A percentile compares a stretch with the other conserved stretches of the same genome.
Conservation (phyloP, 2,113 vertebrate genomes). For the Ariopsis seemanni region DNA sequence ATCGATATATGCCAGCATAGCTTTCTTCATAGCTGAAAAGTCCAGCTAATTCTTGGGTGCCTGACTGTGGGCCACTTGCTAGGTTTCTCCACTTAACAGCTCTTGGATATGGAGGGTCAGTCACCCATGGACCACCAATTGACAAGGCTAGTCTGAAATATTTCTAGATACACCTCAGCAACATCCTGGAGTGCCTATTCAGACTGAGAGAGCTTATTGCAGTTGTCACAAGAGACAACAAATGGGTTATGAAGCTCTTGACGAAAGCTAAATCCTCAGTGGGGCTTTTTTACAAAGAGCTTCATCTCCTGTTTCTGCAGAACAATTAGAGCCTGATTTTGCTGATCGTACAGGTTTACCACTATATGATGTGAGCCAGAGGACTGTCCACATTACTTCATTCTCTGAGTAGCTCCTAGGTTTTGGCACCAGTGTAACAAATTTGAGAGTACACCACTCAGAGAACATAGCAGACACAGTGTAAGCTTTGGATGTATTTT, state of each 20-base stretch:
- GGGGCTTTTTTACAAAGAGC: not conserved
- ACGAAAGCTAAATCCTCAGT: not conserved
- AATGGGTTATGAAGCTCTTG: not conserved
- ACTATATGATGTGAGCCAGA: not conserved
- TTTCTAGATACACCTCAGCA: not conserved
- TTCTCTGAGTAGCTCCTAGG: not conserved
- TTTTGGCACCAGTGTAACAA: not conserved
- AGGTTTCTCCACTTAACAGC: not conserved
- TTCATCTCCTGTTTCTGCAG: not conserved
- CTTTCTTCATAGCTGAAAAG: too few species aligned
- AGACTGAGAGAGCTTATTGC: not conserved
- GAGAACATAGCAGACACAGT: not conserved
- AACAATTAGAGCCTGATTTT: not conserved
- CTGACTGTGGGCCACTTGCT: too few species aligned
- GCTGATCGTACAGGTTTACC: constrained; percentile 3
- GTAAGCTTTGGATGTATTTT: not conserved
- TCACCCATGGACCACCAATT: not conserved
- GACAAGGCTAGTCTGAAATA: not conserved
- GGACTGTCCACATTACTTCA: not conserved
- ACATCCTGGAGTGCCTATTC: not conserved
- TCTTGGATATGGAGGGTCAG: not conserved
- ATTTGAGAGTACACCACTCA: not conserved
- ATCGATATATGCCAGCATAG: not conserved
- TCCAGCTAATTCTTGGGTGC: not conserved
- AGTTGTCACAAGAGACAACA: not conserved